A percentile compares a stretch with the other conserved stretches of the same genome.
Evolutionary conservation across 1,140 invertebrate species (phyloP).

Genomic region (Drosophila kanapiae): DNA sequence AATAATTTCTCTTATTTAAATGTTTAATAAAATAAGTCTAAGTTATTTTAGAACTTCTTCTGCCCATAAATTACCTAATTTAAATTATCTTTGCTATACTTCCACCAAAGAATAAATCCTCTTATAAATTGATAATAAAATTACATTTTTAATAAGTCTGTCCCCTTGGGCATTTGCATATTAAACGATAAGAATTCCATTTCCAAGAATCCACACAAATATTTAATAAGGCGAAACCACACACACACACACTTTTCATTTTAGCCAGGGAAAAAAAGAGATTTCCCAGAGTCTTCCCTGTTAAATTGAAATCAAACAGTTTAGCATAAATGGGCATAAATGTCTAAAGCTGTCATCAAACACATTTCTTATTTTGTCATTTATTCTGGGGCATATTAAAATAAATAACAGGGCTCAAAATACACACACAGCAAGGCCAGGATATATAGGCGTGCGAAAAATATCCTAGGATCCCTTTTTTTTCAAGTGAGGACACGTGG

Average conservation of each 20-base stretch:
- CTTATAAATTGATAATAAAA: conserved; percentile 9
- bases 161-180: conserved; percentile 1
- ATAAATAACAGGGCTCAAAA: conserved; percentile 62
- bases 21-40: neutral
- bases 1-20: no score
- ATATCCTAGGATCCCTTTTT: conserved; percentile 35
- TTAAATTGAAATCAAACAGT: conserved; percentile 71
- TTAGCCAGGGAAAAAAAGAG: conserved; percentile 4
- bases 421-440: conserved; percentile 10
- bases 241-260: conserved; percentile 7
- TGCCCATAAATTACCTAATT: neutral
- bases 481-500: conserved; percentile 44
- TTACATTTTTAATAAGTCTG: conserved; percentile 9
- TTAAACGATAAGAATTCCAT: conserved; percentile 17
- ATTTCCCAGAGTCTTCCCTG: conserved; percentile 3
- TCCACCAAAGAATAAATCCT: neutral
- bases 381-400: conserved; percentile 52
- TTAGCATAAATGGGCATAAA: conserved; percentile 82
- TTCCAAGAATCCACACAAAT: conserved; percentile 13
- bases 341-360: conserved; percentile 79
- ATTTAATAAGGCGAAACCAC: conserved; percentile 7
- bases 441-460: conserved; percentile 14
- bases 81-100: neutral
- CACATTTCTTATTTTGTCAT: conserved; percentile 71
- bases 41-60: neutral